Evolutionary conservation across 1,140 invertebrate species (phyloP).

Genomic region (Antheraea mylitta): DNA sequence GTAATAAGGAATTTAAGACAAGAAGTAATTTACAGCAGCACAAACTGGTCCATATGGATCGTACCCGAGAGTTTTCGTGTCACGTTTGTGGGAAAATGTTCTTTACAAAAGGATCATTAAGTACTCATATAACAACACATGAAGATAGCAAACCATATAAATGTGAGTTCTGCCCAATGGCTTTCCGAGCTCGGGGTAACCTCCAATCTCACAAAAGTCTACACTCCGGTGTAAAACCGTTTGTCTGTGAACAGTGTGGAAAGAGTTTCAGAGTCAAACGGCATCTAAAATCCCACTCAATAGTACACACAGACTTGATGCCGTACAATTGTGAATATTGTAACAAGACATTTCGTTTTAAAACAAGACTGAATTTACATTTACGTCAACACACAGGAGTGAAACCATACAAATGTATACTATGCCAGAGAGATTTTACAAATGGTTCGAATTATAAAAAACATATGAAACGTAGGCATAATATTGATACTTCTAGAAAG

Average conservation of each 20-base stretch:
- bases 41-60: conserved; percentile 54
- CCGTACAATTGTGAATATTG: conserved; percentile 88
- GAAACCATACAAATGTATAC: conserved; percentile 81
- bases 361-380: conserved; percentile 84
- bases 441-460: conserved; percentile 90
- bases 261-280: conserved; percentile 83
- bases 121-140: conserved; percentile 61
- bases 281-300: conserved; percentile 67
- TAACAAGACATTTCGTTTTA: conserved; percentile 86
- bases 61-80: conserved; percentile 62
- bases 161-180: conserved; percentile 60
- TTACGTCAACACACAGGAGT: conserved; percentile 83
- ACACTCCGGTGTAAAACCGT: conserved; percentile 86
- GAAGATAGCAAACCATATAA: conserved; percentile 62
- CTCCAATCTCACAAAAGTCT: conserved; percentile 80
- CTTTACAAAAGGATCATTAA: conserved; percentile 66
- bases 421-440: conserved; percentile 85
- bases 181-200: conserved; percentile 60
- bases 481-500: conserved; percentile 73
- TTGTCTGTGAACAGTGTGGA: conserved; percentile 88
- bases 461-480: conserved; percentile 86
- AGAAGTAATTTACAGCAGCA: conserved; percentile 60
- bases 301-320: conserved; percentile 92
- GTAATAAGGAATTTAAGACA: conserved; percentile 64
- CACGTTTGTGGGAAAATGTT: conserved; percentile 72